phyloP scores from a whole-genome alignment of 1,140 invertebrate genomes.

The Drosophila kikkawai region DNA sequence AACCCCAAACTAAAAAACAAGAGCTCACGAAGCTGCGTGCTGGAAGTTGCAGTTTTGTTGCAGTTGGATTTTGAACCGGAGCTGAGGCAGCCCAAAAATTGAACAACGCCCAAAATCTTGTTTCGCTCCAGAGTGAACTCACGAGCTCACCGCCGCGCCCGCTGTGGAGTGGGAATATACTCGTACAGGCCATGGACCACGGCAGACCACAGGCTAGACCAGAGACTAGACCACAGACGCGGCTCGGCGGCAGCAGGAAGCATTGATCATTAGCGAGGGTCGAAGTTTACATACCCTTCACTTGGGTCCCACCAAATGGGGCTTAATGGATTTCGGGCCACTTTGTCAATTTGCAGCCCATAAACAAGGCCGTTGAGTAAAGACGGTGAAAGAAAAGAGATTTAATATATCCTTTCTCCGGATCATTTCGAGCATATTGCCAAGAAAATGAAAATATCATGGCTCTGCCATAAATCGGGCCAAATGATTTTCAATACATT shows the following conservation, averaged over 20 bases:
- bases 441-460: neutral
- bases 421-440: neutral
- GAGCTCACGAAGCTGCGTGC: slow-evolving; percentile 75
- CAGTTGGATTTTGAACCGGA: slow-evolving; percentile 47
- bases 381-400: neutral
- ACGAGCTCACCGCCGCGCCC: slow-evolving; percentile 62
- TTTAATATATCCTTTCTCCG: neutral
- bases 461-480: neutral
- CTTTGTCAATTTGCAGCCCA: slow-evolving; percentile 8
- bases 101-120: slow-evolving; percentile 83
- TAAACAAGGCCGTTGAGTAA: slow-evolving; percentile 4
- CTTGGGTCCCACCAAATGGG: slow-evolving; percentile 12
- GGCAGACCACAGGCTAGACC: slow-evolving; percentile 30
- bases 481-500: neutral
- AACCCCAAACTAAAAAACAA: slow-evolving; percentile 18
- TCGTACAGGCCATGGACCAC: slow-evolving; percentile 8
- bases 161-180: slow-evolving; percentile 31
- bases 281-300: slow-evolving; percentile 49
- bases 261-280: slow-evolving; percentile 34
- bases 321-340: slow-evolving; percentile 4
- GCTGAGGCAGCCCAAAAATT: slow-evolving; percentile 71
- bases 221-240: slow-evolving; percentile 23
- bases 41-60: slow-evolving; percentile 42
- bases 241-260: slow-evolving; percentile 27
- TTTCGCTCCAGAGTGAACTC: slow-evolving; percentile 74